Evolutionary conservation across 2,888 invertebrate species (phyloP).

Genomic region (Amphipoea lucens): DNA sequence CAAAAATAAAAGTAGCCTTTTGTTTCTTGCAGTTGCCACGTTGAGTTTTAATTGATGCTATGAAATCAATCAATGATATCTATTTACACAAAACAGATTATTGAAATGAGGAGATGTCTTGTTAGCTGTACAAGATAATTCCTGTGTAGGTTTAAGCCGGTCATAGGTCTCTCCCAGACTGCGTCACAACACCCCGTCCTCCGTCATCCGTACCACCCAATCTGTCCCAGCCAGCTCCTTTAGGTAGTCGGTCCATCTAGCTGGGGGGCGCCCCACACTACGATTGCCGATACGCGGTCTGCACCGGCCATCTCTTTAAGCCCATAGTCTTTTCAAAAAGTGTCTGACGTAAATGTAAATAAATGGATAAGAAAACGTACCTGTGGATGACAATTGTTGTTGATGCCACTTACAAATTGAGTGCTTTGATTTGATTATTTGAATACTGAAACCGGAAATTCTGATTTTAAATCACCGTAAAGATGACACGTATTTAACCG

Average conservation of each 20-base stretch:
- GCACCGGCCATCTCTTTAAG: not conserved
- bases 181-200: not conserved
- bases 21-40: not conserved
- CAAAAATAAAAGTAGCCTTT: not conserved
- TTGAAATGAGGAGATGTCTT: not conserved
- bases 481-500: not conserved
- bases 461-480: too few species aligned
- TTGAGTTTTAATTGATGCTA: not conserved
- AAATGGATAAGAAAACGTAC: not conserved
- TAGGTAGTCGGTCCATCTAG: not conserved
- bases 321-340: not conserved
- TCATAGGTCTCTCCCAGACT: not conserved
- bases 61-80: too few species aligned
- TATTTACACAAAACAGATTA: not conserved
- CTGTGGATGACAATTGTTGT: not conserved
- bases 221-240: not conserved
- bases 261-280: not conserved
- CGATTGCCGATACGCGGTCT: not conserved
- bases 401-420: not conserved
- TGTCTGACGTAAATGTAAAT: not conserved
- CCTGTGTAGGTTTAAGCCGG: not conserved
- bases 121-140: not conserved
- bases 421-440: not conserved
- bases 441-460: not conserved
- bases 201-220: not conserved